phyloP scores from a whole-genome alignment of 2,113 vertebrate species.

The Ammodytes marinus region DNA sequence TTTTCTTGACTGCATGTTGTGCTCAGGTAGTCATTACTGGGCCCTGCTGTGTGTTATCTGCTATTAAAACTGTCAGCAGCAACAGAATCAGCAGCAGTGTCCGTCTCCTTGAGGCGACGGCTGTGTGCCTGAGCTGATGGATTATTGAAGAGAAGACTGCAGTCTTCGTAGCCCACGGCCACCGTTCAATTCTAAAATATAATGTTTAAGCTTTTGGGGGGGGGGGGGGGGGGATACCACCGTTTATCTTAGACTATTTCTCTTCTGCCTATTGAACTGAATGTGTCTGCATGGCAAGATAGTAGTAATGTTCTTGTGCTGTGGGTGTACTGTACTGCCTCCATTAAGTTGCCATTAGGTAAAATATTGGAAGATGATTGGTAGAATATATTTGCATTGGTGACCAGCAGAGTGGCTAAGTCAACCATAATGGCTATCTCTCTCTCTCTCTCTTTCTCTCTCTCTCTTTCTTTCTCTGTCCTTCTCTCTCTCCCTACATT shows the following conservation, averaged over 20 bases:
- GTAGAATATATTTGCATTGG: too few relatives aligned
- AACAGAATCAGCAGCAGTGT: conserved; percentile 8
- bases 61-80: conserved; percentile 59
- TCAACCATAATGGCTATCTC: too few relatives aligned
- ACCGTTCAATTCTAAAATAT: conserved; percentile 25
- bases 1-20: conserved; percentile 44
- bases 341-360: background rate
- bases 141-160: conserved; percentile 42
- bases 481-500: background rate
- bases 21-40: conserved; percentile 67
- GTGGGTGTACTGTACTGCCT: background rate
- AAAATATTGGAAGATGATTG: background rate
- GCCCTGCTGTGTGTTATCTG: conserved; percentile 33
- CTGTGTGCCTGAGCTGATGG: conserved; percentile 24
- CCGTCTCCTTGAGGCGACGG: conserved; percentile 28
- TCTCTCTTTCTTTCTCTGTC: too few relatives aligned
- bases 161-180: conserved; percentile 14
- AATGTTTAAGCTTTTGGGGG: conserved; percentile 5
- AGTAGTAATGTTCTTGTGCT: background rate
- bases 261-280: background rate
- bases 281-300: background rate
- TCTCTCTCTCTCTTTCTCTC: too few relatives aligned
- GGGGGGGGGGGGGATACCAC: conserved; percentile 1
- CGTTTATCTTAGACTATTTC: background rate
- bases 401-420: background rate